phyloP scores from a whole-genome alignment of 2,113 vertebrate genomes.

The Suricata suricatta region DNA sequence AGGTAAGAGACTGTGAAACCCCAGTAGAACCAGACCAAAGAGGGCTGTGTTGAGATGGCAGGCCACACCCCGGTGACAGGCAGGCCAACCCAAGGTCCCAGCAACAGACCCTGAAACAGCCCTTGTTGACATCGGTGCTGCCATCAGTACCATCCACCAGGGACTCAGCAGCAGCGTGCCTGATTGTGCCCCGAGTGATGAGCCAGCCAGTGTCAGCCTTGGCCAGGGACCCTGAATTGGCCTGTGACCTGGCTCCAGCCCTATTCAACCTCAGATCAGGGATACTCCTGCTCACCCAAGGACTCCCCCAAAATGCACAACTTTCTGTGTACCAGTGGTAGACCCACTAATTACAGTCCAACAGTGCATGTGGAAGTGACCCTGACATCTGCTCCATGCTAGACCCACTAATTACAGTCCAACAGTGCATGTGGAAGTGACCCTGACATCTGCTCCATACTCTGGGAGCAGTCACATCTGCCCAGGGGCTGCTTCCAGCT shows the following conservation, averaged over 20 bases:
- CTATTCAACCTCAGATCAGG: not conserved
- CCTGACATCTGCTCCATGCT: not conserved
- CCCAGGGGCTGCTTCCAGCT: not conserved
- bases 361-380: not conserved
- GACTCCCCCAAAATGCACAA: not conserved
- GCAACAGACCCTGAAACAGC: not conserved
- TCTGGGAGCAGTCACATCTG: not conserved
- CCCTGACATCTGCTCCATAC: not conserved
- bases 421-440: not conserved
- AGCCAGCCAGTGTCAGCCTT: not conserved
- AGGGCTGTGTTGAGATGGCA: not conserved
- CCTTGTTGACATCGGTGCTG: not conserved
- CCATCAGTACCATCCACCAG: not conserved
- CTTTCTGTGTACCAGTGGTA: not conserved
- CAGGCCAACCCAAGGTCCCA: not conserved
- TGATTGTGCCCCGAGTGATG: not conserved
- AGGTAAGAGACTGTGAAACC: not conserved
- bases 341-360: not conserved
- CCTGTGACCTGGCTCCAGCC: not conserved
- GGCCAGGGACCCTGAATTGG: not conserved
- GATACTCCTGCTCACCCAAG: not conserved
- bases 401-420: not conserved
- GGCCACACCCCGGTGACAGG: not conserved
- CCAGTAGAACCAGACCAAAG: too few relatives aligned
- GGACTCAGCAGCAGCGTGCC: not conserved